phyloP scores from a whole-genome alignment of 2,797 vertebrate genomes.

The Pseudocheirus occidentalis region DNA sequence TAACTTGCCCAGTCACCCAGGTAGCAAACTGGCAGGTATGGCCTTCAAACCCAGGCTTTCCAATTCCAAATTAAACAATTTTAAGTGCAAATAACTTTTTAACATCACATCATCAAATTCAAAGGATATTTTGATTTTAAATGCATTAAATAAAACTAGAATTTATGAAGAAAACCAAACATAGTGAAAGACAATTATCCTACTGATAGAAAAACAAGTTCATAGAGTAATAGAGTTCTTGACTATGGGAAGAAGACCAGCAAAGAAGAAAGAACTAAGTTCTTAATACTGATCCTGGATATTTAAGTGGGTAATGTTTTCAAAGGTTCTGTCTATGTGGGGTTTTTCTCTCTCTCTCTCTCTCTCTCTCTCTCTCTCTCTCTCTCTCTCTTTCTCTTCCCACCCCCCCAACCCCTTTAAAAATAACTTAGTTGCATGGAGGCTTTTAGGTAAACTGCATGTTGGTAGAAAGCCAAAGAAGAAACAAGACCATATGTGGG shows the following conservation, averaged over 20 bases:
- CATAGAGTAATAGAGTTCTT: too few species aligned
- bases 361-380: not conserved
- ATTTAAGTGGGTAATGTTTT: slow-evolving; percentile 3
- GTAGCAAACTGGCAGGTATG: too few species aligned
- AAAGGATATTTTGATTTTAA: too few species aligned
- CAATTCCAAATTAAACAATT: too few species aligned
- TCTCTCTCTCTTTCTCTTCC: not conserved
- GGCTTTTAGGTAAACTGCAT: not conserved
- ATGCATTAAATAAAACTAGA: too few species aligned
- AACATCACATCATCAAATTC: too few species aligned
- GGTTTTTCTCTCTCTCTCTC: not conserved
- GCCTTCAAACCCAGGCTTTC: too few species aligned
- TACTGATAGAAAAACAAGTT: too few species aligned
- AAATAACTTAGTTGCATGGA: not conserved
- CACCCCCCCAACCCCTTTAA: not conserved
- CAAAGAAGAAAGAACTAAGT: not conserved
- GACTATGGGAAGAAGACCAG: not conserved
- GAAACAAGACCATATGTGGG: slow-evolving; percentile 34
- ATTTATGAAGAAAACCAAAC: too few species aligned
- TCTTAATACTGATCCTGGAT: slow-evolving; percentile 11
- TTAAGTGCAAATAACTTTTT: too few species aligned
- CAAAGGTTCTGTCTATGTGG: not conserved
- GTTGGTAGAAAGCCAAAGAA: slow-evolving; percentile 40
- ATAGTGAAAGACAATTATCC: too few species aligned
- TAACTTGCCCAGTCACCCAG: too few species aligned